Evolutionary conservation across 2,888 invertebrate species (phyloP).

Genomic region (Tipula helvola): DNA sequence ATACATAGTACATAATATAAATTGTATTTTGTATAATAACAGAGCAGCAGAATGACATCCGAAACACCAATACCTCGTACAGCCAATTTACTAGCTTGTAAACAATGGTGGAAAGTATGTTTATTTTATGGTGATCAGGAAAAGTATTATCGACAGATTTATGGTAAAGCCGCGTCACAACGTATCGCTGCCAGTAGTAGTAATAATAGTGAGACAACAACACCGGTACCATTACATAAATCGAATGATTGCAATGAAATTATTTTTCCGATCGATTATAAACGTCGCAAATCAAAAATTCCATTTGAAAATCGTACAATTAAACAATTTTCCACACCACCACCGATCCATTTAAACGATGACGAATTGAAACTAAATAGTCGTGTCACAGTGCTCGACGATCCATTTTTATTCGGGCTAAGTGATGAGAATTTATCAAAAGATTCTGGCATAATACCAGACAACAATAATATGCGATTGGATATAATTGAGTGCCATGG

Average conservation of each 20-base stretch:
- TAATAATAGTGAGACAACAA: conserved; percentile 10
- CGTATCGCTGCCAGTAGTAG: conserved; percentile 35
- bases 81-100: conserved; percentile 68
- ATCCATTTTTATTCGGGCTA: conserved; percentile 34
- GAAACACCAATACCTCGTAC: conserved; percentile 38
- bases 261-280: conserved; percentile 10
- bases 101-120: conserved; percentile 84
- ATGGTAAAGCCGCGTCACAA: conserved; percentile 45
- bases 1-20: not conserved
- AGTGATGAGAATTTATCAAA: conserved; percentile 17
- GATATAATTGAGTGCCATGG: conserved; percentile 6
- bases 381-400: conserved; percentile 34
- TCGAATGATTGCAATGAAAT: conserved; percentile 17
- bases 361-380: conserved; percentile 19
- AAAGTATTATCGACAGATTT: conserved; percentile 71
- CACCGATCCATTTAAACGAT: conserved; percentile 17
- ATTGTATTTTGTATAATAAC: not conserved
- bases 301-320: not conserved
- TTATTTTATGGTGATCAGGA: conserved; percentile 80
- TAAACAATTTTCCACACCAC: conserved; percentile 9
- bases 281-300: not conserved
- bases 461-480: not conserved
- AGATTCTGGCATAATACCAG: conserved; percentile 6
- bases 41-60: conserved; percentile 23
- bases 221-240: conserved; percentile 16